Base-by-base conservation (phyloP, 2,113 vertebrate genomes). In the Glaucidium brasilianum region DNA sequence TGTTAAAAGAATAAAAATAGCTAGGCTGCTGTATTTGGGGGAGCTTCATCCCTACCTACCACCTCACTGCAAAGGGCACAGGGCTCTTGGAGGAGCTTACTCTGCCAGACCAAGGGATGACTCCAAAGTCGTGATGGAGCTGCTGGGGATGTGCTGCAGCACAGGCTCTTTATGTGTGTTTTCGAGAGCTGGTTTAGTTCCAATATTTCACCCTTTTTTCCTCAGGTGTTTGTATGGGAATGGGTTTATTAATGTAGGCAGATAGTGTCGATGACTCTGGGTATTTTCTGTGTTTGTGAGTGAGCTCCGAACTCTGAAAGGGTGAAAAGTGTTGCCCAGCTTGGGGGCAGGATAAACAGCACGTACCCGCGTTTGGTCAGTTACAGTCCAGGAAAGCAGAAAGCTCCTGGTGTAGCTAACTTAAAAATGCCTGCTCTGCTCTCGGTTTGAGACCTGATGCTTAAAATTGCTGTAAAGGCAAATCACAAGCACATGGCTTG, bases 81-180 rank as follows among this genome's bases (percentile, higher is more conserved):
- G 29, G 20, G 49, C 35, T 23, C 23, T 59, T 29, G 45, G 21
- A 80, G 68, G 27, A 76, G 25, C 27, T 77, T 47, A 43, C 39
- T 29, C 12, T 7, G 59, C 41, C 3, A 8, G 27, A 55, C 16
- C 12, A 63, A 21, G 58, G 72, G 68, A 13, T 1, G 1, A 2
- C 20, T 25, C 1, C 22, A 6, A 9, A 84, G 91, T 1, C 6
- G 25, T 15, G 43, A 12, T 20, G 35, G 67, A 59, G 26, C 32
- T 64, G 26, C 6, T 1, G 1, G 45, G 45, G 29, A 27, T 11
- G 14, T 29, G 2, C 27, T 39, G 10, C 15, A 47, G 34, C 20
- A 35, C 26, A 35, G 43, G 6, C 11, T 0, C 2, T 64, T 49
- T 6, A 1, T 6, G 19, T 34, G 26, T 20, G 18, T 9, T 68